A percentile compares a stretch with the other conserved stretches of the same genome.
Evolutionary conservation across 2,797 vertebrate species (phyloP).

Genomic region (Coregonus sp.): DNA sequence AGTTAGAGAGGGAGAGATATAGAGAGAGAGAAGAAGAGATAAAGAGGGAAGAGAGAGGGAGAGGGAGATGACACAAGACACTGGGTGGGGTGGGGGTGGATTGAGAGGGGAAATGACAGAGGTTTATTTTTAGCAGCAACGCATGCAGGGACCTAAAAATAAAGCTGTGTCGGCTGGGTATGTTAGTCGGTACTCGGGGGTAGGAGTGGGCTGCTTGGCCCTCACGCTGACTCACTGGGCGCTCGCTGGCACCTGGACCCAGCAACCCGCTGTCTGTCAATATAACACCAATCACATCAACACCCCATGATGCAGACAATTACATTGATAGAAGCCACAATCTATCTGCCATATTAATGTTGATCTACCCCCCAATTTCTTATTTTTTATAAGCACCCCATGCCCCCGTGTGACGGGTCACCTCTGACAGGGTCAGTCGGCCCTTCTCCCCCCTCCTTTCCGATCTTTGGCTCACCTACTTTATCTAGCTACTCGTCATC

Average conservation of each 20-base stretch:
- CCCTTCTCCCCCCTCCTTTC: background rate
- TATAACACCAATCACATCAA: conserved; percentile 8
- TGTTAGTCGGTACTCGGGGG: conserved; percentile 15
- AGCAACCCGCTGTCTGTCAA: conserved; percentile 28
- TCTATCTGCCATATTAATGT: too few species aligned
- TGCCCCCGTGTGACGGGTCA: background rate
- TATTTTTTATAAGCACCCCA: background rate
- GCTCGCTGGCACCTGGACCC: conserved; percentile 42
- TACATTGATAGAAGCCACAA: too few species aligned
- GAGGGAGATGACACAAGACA: conserved; percentile 18
- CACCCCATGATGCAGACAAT: conserved; percentile 7
- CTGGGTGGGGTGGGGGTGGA: conserved; percentile 24
- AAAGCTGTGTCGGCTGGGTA: conserved; percentile 25
- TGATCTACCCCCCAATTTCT: too few species aligned
- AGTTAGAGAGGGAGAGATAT: conserved; percentile 1
- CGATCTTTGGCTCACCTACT: background rate
- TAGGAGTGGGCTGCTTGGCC: conserved; percentile 35
- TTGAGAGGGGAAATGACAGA: conserved; percentile 32
- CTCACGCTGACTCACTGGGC: conserved; percentile 40
- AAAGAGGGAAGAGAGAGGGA: background rate
- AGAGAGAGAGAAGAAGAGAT: background rate
- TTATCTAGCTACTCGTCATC: background rate
- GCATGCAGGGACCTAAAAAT: conserved; percentile 19
- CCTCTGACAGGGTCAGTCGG: background rate
- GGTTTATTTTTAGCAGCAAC: conserved; percentile 56